Percentiles rank a stretch among this genome's conserved stretches.
These are phyloP conservation scores for Lonchura striata DNA, from an alignment of 2,113 vertebrate genomes.

Conservation along the genomic window DNA sequence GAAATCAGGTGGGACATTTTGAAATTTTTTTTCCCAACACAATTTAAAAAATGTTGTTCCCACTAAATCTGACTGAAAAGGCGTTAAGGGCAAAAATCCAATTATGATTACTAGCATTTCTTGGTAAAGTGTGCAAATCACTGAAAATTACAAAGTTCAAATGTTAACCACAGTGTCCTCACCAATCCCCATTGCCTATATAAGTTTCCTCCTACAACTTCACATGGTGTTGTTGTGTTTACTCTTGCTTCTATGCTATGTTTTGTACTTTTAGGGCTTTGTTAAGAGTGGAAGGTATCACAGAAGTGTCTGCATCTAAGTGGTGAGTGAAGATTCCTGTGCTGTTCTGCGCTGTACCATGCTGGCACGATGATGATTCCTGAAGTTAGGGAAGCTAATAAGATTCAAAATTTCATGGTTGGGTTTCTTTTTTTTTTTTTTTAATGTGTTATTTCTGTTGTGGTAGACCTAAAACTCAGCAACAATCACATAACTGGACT, in stretches of 20 bases:
- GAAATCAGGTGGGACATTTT: background rate
- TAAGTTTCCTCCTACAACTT: background rate
- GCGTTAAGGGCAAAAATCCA: background rate
- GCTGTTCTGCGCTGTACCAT: background rate
- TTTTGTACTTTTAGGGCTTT: background rate
- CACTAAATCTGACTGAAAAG: background rate
- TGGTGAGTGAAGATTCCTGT: background rate
- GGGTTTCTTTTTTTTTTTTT: background rate
- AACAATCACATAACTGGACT: background rate
- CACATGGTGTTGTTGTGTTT: background rate
- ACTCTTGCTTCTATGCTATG: background rate
- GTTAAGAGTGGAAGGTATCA: background rate
- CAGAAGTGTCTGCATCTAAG: background rate
- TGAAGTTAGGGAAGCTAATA: background rate
- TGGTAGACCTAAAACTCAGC: background rate
- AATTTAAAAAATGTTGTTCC: background rate
- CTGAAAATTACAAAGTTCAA: background rate
- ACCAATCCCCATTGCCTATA: background rate
- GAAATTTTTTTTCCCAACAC: background rate
- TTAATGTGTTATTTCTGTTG: background rate
- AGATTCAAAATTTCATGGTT: background rate
- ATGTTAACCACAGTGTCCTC: background rate
- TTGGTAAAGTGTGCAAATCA: background rate
- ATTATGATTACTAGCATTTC: background rate
- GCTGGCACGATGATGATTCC: background rate